Conservation (phyloP, 2,113 vertebrate genomes). For the Tragelaphus buxtoni region DNA sequence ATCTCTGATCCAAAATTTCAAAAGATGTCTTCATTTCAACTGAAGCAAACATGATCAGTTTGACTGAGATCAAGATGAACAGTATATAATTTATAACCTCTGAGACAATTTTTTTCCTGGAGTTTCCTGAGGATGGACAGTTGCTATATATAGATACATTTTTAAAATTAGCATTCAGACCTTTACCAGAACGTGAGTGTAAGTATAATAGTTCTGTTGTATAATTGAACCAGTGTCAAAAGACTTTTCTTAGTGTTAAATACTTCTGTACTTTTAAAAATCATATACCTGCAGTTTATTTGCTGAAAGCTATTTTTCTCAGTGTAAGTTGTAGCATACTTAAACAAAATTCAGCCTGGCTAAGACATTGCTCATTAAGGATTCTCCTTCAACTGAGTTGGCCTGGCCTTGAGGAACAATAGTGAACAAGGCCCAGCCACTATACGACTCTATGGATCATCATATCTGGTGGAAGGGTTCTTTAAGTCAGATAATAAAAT, state of each 20-base stretch:
- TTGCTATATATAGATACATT: constrained; percentile 64
- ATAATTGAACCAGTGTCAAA: constrained; percentile 12
- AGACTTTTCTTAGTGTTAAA: not conserved
- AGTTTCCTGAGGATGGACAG: constrained; percentile 61
- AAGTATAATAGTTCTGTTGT: constrained; percentile 62
- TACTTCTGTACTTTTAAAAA: not conserved
- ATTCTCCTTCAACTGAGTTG: not conserved
- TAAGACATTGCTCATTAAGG: not conserved
- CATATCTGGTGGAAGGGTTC: not conserved
- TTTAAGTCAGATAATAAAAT: constrained; percentile 17
- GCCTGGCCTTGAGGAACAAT: not conserved
- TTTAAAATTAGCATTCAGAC: constrained; percentile 69
- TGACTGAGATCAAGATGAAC: constrained; percentile 58
- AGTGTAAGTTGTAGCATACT: not conserved
- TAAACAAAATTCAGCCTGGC: not conserved
- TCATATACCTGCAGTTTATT: constrained; percentile 28
- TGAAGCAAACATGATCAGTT: constrained; percentile 47
- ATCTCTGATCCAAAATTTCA: not conserved
- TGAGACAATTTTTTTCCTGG: constrained; percentile 65
- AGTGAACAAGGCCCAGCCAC: not conserved
- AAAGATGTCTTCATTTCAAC: constrained; percentile 52
- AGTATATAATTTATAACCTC: constrained; percentile 74
- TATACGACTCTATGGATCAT: not conserved
- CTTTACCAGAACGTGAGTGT: constrained; percentile 62
- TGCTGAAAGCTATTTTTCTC: not conserved